Base-by-base conservation (phyloP, 2,888 invertebrate genomes). In the Reticulitermes lucifugus region DNA sequence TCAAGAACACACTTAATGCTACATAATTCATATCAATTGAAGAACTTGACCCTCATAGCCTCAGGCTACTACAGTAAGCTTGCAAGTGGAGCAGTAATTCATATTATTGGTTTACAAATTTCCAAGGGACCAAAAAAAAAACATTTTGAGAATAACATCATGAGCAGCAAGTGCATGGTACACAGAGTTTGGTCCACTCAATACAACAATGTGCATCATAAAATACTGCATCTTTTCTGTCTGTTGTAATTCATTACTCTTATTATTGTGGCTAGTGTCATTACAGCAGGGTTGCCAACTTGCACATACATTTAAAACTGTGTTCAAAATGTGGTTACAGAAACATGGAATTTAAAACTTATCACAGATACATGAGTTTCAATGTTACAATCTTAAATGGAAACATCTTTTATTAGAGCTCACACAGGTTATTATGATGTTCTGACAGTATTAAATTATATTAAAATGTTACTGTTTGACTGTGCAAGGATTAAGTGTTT, bases 131-230 rank as follows among this genome's bases (percentile, higher is more conserved):
- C 2, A 65, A 10, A 65, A 7, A 6, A n/a, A 65, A n/a, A n/a
- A n/a, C 2, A 25, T 65, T 25, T 65, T n/a, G 65, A 65, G 60
- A 60, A 60, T n/a, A 25, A n/a, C 12, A 65, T 65, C 6, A 6
- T 65, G 25, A 65, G 65, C 25, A 25, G 65, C 25, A 65, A n/a
- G 25, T 10, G 65, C 25, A n/a, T 25, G 65, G 35, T 46, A 77
- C 77, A 77, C 2, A 46, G 77, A 77, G 29, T 46, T 77, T 77
- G 77, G 77, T 77, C 77, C 77, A 10, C 77, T 46, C 43, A n/a
- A 41, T 41, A 18, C 43, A 77, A 77, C n/a, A 46, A 7, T 77
- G 77, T 77, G 46, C 77, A 77, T 77, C n/a, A 77, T 22, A 77
- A 77, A 77, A 77, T 77, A 77, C 77, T 51, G 77, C 46, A 51